Percentiles rank a stretch among this genome's conserved stretches.
These are phyloP conservation scores for Cyclopterus lumpus DNA, from an alignment of 2,797 vertebrate species.

Conservation along the genomic window DNA sequence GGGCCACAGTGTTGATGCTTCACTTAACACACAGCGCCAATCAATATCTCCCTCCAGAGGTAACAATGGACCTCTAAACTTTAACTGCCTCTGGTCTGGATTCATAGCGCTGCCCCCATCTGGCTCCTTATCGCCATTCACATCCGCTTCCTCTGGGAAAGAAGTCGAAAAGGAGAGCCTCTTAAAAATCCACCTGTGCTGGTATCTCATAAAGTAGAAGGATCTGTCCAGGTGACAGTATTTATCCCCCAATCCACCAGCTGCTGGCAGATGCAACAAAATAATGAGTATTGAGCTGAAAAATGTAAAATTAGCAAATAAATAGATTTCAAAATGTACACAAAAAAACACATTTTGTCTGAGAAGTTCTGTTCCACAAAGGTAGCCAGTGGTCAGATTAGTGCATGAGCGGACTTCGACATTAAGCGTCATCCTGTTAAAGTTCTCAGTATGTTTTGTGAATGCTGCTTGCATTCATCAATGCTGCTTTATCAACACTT, in stretches of 20 bases:
- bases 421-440: neutral
- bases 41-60: conserved; percentile 55
- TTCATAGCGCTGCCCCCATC: conserved; percentile 63
- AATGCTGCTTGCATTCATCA: conserved; percentile 40
- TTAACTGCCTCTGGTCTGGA: conserved; percentile 59
- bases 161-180: conserved; percentile 1
- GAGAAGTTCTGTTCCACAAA: neutral
- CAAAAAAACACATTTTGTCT: neutral
- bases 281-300: conserved; percentile 1
- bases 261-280: conserved; percentile 4
- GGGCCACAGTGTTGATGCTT: conserved; percentile 50
- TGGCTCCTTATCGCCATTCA: conserved; percentile 68
- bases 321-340: neutral
- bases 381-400: no score
- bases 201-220: conserved; percentile 42
- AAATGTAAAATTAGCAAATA: neutral
- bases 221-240: conserved; percentile 15
- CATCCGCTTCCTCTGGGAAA: conserved; percentile 56
- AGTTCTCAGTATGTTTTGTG: conserved; percentile 11
- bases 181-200: conserved; percentile 36
- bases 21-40: conserved; percentile 50
- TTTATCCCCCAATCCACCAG: neutral
- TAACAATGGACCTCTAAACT: conserved; percentile 58
- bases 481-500: conserved; percentile 28
- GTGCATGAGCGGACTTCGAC: neutral